A percentile compares a stretch with the other conserved stretches of the same genome.
These are phyloP conservation scores for Rallus crepitans DNA, from an alignment of 2,797 vertebrate species.

Conservation along the genomic window DNA sequence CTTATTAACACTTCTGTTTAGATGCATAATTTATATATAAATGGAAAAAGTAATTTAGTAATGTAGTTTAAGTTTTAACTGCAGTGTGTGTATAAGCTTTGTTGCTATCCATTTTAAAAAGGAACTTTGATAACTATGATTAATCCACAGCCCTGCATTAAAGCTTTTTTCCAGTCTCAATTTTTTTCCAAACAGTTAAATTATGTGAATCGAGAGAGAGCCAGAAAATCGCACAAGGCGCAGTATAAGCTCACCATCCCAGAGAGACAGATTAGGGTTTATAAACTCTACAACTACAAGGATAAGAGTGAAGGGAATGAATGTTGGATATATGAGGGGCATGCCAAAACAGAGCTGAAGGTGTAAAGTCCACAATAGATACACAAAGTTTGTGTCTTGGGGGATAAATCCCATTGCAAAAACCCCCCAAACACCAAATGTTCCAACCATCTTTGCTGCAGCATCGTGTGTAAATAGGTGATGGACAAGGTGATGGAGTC, in stretches of 20 bases:
- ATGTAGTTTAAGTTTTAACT: slow-evolving; percentile 39
- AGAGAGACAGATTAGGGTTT: slow-evolving; percentile 45
- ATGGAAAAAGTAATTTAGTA: slow-evolving; percentile 26
- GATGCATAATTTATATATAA: slow-evolving; percentile 63
- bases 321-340: neutral
- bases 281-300: slow-evolving; percentile 26
- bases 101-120: neutral
- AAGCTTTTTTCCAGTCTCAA: slow-evolving; percentile 1
- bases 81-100: neutral
- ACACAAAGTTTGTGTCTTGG: neutral
- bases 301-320: slow-evolving; percentile 6
- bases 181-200: slow-evolving; percentile 28
- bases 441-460: neutral
- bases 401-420: neutral
- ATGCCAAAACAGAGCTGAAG: neutral
- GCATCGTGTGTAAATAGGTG: neutral
- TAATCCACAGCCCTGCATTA: neutral
- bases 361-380: neutral
- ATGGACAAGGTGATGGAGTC: neutral
- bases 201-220: neutral
- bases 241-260: neutral
- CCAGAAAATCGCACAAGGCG: neutral
- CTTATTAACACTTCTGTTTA: slow-evolving; percentile 52
- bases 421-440: neutral
- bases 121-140: slow-evolving; percentile 29